These are phyloP conservation scores for Atrichornis clamosus DNA, from an alignment of 2,113 vertebrate species.

Conservation along the genomic window DNA sequence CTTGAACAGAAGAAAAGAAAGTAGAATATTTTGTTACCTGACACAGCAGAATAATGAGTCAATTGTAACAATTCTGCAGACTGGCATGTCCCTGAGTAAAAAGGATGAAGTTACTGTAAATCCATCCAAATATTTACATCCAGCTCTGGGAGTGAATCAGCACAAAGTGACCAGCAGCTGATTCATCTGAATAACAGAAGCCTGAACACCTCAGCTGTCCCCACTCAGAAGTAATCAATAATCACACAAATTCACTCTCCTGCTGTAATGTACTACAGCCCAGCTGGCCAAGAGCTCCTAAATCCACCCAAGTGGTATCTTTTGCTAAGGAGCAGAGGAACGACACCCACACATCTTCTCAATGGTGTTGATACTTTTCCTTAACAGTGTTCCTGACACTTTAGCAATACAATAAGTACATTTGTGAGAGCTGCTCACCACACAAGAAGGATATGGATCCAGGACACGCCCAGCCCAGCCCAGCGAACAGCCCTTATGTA, in stretches of 20 bases:
- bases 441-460: background rate
- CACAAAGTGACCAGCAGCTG: constrained; percentile 37
- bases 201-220: background rate
- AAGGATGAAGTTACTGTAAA: constrained; percentile 19
- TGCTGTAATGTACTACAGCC: background rate
- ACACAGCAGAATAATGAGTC: constrained; percentile 1
- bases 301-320: background rate
- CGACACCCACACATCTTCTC: background rate
- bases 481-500: background rate
- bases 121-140: background rate
- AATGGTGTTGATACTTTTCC: background rate
- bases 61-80: background rate
- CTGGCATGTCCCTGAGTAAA: background rate
- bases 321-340: background rate
- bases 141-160: constrained; percentile 27
- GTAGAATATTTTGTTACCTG: background rate
- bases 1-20: background rate
- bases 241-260: background rate
- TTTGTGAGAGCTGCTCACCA: background rate
- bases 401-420: background rate
- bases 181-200: constrained; percentile 32
- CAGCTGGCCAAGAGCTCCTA: background rate
- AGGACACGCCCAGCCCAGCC: background rate
- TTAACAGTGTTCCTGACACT: background rate
- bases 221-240: background rate